Evolutionary conservation across 2,113 vertebrate species (phyloP), one percentile per base, ranked within the genome.

Genomic region (Tetrao urogallus): DNA sequence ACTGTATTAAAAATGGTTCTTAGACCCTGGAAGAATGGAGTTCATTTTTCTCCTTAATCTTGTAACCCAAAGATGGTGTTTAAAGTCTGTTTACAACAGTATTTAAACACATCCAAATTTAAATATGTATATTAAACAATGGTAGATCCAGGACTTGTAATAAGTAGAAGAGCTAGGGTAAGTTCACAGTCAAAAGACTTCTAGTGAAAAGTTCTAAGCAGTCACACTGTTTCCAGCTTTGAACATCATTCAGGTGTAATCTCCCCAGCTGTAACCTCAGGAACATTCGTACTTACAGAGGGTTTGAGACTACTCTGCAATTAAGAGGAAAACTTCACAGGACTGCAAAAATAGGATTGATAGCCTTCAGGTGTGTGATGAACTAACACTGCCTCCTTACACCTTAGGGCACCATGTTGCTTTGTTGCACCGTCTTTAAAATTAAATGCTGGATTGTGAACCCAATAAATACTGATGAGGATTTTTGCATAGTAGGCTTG

Each of bases 141-240:
- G 40, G 21, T 79, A 82, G 32, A 65, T 61, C 32, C 67, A 73
- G 36, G 30, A 75, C 25, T 84, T 56, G 63, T 56, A 56, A 18
- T 56, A 60, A 79, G 10, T 52, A 79, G 90, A 93, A 84, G 38
- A 93, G 45, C 40, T 52, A 57, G 22, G 63, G 76, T 57, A 64
- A 50, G 14, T 81, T 92, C 73, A 75, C 61, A 94, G 61, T 73
- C 76, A 83, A 90, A 90, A 74, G 60, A 40, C 45, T 88, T 86
- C 19, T 32, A 88, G 47, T 0, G 4, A 67, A 89, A 30, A 71
- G 48, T 28, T 76, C 24, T 43, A 61, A 86, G 54, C 54, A 40
- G 30, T 84, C 52, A 52, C 20, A 7, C 78, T 86, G 86, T 87
- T 93, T 47, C 88, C 90, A 82, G 54, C 84, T 93, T 92, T 64